Evolutionary conservation across 2,797 vertebrate species (phyloP).

Genomic region (Acipenser oxyrinchus): DNA sequence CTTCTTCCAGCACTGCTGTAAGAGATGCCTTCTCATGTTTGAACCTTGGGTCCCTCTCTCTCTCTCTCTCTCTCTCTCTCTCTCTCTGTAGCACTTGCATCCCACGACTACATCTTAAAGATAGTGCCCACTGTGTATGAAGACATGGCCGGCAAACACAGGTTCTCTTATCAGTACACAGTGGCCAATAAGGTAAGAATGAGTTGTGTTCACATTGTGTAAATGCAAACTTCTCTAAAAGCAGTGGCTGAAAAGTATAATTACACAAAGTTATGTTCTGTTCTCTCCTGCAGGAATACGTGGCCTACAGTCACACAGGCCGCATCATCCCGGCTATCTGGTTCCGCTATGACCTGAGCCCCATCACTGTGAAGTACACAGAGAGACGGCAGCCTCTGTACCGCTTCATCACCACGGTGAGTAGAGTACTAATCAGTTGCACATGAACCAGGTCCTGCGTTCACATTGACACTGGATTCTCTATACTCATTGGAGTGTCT

Average conservation of each 20-base stretch:
- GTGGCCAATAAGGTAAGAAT: slow-evolving; percentile 89
- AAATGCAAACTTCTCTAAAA: slow-evolving; percentile 41
- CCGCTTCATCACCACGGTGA: slow-evolving; percentile 95
- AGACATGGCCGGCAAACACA: slow-evolving; percentile 79
- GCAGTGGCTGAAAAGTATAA: slow-evolving; percentile 29
- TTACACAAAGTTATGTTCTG: too few species aligned
- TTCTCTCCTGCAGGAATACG: slow-evolving; percentile 73
- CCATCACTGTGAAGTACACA: slow-evolving; percentile 97
- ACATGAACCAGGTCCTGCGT: too few species aligned
- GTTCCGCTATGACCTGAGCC: slow-evolving; percentile 97
- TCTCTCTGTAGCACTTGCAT: slow-evolving; percentile 74
- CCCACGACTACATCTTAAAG: slow-evolving; percentile 97
- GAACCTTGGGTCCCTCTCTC: too few species aligned
- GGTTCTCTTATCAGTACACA: slow-evolving; percentile 94
- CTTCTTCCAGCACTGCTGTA: too few species aligned
- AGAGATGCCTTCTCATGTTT: too few species aligned
- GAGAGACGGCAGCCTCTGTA: slow-evolving; percentile 91
- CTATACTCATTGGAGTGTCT: neutral
- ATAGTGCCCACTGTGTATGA: slow-evolving; percentile 97
- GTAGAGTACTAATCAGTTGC: slow-evolving; percentile 30
- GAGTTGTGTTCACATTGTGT: slow-evolving; percentile 47
- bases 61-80: neutral
- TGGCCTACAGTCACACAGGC: slow-evolving; percentile 95
- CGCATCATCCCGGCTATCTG: slow-evolving; percentile 98
- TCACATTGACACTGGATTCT: too few species aligned